Evolutionary conservation across 2,113 vertebrate genomes (phyloP), one percentile per base, ranked within the genome.

Genomic region (Sebastes fasciatus): DNA sequence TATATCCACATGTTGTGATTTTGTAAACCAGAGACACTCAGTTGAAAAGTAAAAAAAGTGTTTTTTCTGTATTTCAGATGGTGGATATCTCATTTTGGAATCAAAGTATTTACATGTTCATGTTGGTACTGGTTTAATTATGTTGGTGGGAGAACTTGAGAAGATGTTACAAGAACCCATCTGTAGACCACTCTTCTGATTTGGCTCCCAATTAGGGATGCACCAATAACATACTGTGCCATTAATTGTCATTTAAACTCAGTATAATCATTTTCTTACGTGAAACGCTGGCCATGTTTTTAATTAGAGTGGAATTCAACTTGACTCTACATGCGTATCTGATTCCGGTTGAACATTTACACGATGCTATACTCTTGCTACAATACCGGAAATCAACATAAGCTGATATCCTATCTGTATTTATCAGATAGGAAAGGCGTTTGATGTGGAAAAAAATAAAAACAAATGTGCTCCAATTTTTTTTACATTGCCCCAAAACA

Each of bases 121-220:
- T 84, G 76, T 66, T 58, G 21, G 52, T 77, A 55, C 70, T 71
- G 72, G 48, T 88, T 79, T 68, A 14, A 76, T 60, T 74, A 55
- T 70, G 74, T 82, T 82, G 76, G 57, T 74, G 75, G 72, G 74
- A 72, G 58, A 79, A 55, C 60, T 26, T 48, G 52, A 73, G 26
- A 21, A 60, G 55, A 74, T 70, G 52, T 85, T 55, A 80, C 46
- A 83, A 68, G 45, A 77, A 55, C 67, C 12, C 46, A 89, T 84
- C 67, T 85, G 72, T 82, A 80, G 62, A 77, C 54, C 70, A 68
- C 67, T 86, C 66, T 85, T 72, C 83, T 85, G 76, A 62, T 85
- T 89, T 51, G 14, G 52, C 69, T 86, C 82, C 78, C 74, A 70
- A 13, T 77, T 67, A 70, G 71, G 84, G 86, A 82, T 89, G 85